A percentile compares a stretch with the other conserved stretches of the same genome.
Evolutionary conservation across 2,797 vertebrate species (phyloP).

Genomic region (Phrynocephalus guinanensis): DNA sequence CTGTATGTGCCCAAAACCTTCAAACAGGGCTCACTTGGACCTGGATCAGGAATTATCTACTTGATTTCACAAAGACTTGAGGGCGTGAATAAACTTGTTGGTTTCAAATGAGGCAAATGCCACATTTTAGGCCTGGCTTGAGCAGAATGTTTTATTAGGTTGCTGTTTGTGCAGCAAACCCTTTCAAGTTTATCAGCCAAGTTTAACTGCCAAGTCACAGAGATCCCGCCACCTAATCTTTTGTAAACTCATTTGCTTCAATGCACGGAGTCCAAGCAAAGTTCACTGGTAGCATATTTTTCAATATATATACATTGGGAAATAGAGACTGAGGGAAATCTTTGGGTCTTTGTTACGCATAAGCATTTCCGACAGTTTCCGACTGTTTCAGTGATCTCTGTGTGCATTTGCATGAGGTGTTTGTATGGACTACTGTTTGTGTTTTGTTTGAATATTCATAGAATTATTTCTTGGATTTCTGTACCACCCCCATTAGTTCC

Average conservation of each 20-base stretch:
- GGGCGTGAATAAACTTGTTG: constrained; percentile 31
- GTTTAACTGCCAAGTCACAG: constrained; percentile 15
- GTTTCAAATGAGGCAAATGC: constrained; percentile 8
- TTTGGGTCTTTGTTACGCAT: neutral
- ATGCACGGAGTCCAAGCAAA: constrained; percentile 21
- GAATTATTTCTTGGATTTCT: no score
- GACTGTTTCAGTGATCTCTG: neutral
- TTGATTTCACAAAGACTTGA: constrained; percentile 15
- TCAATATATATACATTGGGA: neutral
- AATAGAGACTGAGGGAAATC: neutral
- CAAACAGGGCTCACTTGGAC: neutral
- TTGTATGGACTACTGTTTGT: neutral
- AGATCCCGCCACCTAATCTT: constrained; percentile 40
- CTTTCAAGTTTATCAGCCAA: constrained; percentile 34
- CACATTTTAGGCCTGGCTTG: constrained; percentile 6
- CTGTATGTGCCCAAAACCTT: neutral
- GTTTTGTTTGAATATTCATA: neutral
- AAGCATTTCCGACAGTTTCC: neutral
- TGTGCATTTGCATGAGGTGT: neutral
- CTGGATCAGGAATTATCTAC: constrained; percentile 10
- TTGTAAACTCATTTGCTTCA: constrained; percentile 33
- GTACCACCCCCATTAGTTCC: no score
- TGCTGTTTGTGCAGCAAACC: constrained; percentile 19
- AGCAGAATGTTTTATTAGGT: constrained; percentile 23
- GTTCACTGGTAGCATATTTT: neutral